Base-by-base conservation (phyloP, 2,888 invertebrate genomes). In the Sialis lutaria region DNA sequence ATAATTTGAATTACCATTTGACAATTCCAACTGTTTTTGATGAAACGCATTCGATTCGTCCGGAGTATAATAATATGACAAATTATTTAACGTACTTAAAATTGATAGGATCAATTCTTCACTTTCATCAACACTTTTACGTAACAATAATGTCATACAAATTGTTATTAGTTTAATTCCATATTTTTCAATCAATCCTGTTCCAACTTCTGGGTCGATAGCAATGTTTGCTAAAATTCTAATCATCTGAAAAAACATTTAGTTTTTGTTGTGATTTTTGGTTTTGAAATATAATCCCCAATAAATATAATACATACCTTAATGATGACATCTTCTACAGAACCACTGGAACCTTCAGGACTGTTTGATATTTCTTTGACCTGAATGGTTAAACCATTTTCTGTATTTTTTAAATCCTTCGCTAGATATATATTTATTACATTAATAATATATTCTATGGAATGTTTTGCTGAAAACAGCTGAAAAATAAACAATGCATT, bases 151-250 rank as follows among this genome's bases (percentile, higher is more conserved):
- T 58, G 64, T 65, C 12, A 65, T 52, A 51, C 65, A 63, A 57
- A 64, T 64, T 46, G 64, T 63, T 50, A 70, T 64, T 43, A 67
- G 54, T 49, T 56, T 55, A 37, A 56, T 57, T 6, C 65, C 67
- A 50, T 60, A 61, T 43, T 58, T 57, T 47, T 64, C 62, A 12
- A 74, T 72, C 51, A 89, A 63, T 2, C 72, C 73, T 35, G 75
- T 72, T 1, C 89, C 90, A 4, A 85, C 84, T 42, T 77, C 75
- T 40, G 81, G 76, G 56, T 83, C 78, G 50, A 90, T 77, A 49
- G 86, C 82, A 61, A 89, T 73, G 59, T 90, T 90, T 4, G 89
- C 89, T 31, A 90, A 69, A n/a, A 90, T 82, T 5, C 90, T 74
- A 10, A 89, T 77, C 40, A 82, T 76, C 81, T 75, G 61, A 33